These are phyloP conservation scores for Hylaeus anthracinus DNA, from an alignment of 1,140 invertebrate genomes.

Conservation along the genomic window DNA sequence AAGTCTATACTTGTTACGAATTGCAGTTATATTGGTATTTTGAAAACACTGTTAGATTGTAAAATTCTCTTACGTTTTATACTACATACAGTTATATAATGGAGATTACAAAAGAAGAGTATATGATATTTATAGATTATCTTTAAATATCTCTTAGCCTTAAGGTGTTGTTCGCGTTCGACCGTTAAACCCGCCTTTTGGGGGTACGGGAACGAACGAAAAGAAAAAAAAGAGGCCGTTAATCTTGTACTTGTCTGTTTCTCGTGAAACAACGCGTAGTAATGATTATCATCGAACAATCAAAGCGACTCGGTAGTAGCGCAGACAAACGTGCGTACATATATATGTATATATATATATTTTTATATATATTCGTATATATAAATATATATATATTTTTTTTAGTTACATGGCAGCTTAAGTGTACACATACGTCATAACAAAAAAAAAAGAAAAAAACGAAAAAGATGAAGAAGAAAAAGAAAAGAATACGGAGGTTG, in stretches of 20 bases:
- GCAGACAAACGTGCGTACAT: constrained; percentile 29
- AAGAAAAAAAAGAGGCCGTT: constrained; percentile 34
- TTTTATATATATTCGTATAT: too few species aligned
- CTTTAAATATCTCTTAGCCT: constrained; percentile 65
- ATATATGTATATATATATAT: constrained; percentile 29
- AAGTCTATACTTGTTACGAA: constrained; percentile 79
- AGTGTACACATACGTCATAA: constrained; percentile 27
- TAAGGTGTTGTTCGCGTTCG: constrained; percentile 53
- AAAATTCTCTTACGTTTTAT: constrained; percentile 73
- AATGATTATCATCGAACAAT: constrained; percentile 51
- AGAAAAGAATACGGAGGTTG: constrained; percentile 25
- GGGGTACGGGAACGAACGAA: not conserved
- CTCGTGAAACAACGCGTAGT: constrained; percentile 25
- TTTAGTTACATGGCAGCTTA: constrained; percentile 69
- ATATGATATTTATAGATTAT: constrained; percentile 67
- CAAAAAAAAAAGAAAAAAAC: not conserved
- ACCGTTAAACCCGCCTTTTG: not conserved
- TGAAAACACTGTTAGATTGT: constrained; percentile 70
- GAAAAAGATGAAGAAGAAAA: not conserved
- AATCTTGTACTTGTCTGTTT: constrained; percentile 50
- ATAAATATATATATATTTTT: not conserved
- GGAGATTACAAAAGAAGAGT: constrained; percentile 59
- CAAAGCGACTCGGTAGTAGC: constrained; percentile 38
- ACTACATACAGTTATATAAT: constrained; percentile 66
- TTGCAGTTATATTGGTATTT: constrained; percentile 73